Base-by-base conservation (phyloP, 2,113 vertebrate species). In the Callithrix jacchus region DNA sequence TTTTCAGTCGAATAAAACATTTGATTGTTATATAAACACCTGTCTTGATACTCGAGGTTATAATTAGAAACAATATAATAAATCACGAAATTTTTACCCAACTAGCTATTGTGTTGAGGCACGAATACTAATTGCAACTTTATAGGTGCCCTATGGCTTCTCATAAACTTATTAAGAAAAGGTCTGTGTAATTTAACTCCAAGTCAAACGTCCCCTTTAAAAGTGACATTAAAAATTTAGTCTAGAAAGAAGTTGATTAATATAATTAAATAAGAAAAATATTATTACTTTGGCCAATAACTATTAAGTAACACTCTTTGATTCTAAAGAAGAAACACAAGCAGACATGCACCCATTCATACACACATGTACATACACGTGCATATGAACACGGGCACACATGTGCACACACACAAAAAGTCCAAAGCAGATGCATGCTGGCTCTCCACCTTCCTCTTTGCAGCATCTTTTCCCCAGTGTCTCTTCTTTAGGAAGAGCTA, bases 51-150 rank as follows among this genome's bases (percentile, higher is more conserved):
- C 10, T 35, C 37, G 73, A 66, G 16, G 30, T 73, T 92, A 47
- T 89, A 61, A 89, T 70, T 89, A 83, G 42, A 87, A 88, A 74
- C 11, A 35, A 74, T 42, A 81, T 82, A 88, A 37, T 21, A 93
- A 85, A 40, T 70, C 47, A 27, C 2, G 30, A 64, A n/a, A 49
- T 64, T 35, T 74, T 87, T 37, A 74, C 14, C 30, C 4, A 35
- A 27, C 52, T 70, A 27, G 27, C 37, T 61, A 40, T 21, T 37
- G 13, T 42, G 64, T 21, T 37, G 27, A 79, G 30, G 37, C n/a
- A 35, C 61, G 71, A 40, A 20, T 89, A 45, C 32, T 9, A 82
- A 89, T 64, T 32, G 47, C 25, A 27, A 56, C 66, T 45, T 61
- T 81, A 14, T 76, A 64, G 88, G 66, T 49, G 18, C 71, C 30